phyloP scores from a whole-genome alignment of 2,888 invertebrate genomes.

The Teleogryllus oceanicus region DNA sequence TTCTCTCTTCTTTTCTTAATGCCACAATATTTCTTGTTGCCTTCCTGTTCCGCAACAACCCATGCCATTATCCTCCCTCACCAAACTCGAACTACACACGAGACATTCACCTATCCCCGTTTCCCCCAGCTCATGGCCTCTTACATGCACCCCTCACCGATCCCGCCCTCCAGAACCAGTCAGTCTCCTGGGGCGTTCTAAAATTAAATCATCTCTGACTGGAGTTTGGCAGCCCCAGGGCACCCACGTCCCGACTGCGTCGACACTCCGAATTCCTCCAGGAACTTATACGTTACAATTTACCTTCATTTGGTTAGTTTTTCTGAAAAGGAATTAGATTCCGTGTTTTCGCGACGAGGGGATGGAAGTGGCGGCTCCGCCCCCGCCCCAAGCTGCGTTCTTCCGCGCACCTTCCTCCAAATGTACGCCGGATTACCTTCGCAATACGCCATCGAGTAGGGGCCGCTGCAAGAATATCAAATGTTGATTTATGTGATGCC shows the following conservation, averaged over 20 bases:
- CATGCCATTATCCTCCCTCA: not conserved
- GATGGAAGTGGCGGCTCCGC: not conserved
- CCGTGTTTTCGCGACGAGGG: not conserved
- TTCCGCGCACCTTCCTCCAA: not conserved
- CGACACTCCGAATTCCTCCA: not conserved
- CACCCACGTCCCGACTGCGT: not conserved
- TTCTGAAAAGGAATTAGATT: not conserved
- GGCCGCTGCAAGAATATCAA: not conserved
- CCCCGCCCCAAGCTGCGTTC: not conserved
- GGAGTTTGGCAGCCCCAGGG: not conserved
- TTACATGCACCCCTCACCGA: no score
- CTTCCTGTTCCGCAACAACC: not conserved
- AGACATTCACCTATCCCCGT: not conserved
- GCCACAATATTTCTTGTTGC: no score
- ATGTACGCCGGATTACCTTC: not conserved
- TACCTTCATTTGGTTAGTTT: slow-evolving; percentile 5
- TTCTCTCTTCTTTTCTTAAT: no score
- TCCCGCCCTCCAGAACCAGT: no score
- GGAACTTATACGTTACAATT: not conserved
- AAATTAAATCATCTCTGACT: not conserved
- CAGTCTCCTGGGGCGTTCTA: not conserved
- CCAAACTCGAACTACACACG: not conserved
- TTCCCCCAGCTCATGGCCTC: no score
- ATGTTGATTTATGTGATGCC: not conserved
- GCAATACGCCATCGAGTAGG: not conserved